Evolutionary conservation across 2,113 vertebrate genomes (phyloP).

Genomic region (Sinocyclocheilus rhinocerous): DNA sequence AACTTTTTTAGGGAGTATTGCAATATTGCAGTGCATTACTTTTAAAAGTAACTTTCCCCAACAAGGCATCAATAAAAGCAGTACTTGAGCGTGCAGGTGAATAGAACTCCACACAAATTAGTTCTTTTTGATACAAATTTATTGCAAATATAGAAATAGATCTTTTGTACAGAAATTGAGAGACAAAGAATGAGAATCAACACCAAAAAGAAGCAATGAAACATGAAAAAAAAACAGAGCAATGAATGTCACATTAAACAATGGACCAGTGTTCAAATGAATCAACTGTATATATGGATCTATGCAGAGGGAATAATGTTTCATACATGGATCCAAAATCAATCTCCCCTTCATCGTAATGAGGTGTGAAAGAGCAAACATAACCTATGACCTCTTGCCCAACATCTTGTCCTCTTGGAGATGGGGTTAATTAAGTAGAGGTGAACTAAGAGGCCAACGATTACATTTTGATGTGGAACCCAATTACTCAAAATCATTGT

Average conservation of each 20-base stretch:
- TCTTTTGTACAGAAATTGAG: conserved; percentile 61
- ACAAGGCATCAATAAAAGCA: not conserved
- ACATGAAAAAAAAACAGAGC: not conserved
- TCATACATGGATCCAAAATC: not conserved
- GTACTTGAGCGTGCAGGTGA: not conserved
- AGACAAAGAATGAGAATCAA: conserved; percentile 47
- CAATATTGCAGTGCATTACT: too few species aligned
- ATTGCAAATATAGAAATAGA: conserved; percentile 65
- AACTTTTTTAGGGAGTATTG: too few species aligned
- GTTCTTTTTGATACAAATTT: conserved; percentile 55
- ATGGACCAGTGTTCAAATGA: not conserved
- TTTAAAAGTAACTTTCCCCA: too few species aligned
- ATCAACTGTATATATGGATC: not conserved
- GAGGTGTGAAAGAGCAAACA: not conserved
- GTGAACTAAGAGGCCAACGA: not conserved
- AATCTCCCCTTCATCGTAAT: not conserved
- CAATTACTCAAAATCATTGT: not conserved
- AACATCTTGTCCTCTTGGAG: not conserved
- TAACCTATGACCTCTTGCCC: not conserved
- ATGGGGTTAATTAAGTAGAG: not conserved
- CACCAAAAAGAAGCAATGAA: not conserved
- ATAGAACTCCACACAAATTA: not conserved
- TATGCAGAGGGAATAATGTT: not conserved
- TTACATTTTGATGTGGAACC: not conserved
- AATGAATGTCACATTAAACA: not conserved